Conservation (phyloP, 2,113 vertebrate genomes). For the Carettochelys insculpta region DNA sequence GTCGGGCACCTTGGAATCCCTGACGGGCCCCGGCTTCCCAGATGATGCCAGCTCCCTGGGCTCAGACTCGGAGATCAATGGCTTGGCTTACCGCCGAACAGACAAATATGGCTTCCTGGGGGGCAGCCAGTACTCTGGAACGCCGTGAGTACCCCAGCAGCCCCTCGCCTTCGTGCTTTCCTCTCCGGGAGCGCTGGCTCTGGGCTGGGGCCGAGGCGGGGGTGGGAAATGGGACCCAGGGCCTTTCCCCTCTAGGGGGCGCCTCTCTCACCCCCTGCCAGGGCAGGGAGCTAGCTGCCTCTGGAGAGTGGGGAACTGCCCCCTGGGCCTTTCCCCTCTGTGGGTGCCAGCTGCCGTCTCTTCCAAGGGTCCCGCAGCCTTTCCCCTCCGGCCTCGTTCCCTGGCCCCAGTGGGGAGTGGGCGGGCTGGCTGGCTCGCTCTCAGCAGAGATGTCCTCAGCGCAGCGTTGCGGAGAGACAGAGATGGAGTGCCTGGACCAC, state of each 20-base stretch:
- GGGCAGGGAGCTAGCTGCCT: background rate
- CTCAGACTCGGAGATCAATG: slow-evolving; percentile 91
- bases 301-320: background rate
- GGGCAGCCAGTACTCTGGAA: slow-evolving; percentile 85
- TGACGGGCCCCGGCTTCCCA: slow-evolving; percentile 66
- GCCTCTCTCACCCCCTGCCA: background rate
- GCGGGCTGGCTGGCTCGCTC: background rate
- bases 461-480: no score
- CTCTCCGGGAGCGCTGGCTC: no score
- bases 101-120: slow-evolving; percentile 94
- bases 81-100: slow-evolving; percentile 80
- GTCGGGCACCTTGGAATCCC: slow-evolving; percentile 90
- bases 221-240: background rate
- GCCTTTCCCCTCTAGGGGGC: no score
- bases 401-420: background rate
- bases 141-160: slow-evolving; percentile 75
- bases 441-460: no score
- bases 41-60: slow-evolving; percentile 90
- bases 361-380: background rate
- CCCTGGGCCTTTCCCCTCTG: background rate
- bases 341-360: background rate
- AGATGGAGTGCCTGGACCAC: background rate
- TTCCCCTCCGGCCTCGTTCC: background rate
- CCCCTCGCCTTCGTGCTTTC: background rate
- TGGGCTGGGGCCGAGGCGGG: background rate